These are phyloP conservation scores for Eira barbara DNA, from an alignment of 2,113 vertebrate species.

Conservation along the genomic window DNA sequence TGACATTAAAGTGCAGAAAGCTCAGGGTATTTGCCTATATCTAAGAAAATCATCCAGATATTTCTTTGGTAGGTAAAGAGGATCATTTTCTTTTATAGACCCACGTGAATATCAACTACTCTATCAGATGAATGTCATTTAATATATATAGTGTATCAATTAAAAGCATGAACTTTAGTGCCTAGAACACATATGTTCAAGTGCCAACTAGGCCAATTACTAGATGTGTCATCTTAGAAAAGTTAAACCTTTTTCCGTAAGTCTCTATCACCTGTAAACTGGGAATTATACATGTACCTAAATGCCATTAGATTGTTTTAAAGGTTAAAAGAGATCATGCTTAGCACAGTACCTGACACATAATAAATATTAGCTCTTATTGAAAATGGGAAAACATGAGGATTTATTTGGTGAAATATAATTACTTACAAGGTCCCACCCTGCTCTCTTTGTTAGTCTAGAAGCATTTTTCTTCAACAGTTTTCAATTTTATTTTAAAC, in stretches of 20 bases:
- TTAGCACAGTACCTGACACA: background rate
- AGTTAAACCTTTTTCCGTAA: background rate
- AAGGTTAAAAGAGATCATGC: background rate
- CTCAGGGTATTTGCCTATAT: background rate
- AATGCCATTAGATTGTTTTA: background rate
- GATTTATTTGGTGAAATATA: slow-evolving; percentile 27
- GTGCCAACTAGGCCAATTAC: background rate
- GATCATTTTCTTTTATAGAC: background rate
- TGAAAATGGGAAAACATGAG: background rate
- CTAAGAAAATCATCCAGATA: background rate
- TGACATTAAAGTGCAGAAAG: background rate
- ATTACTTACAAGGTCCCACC: background rate
- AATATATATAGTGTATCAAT: background rate
- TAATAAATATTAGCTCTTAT: background rate
- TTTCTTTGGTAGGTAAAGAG: background rate
- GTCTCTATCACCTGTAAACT: background rate
- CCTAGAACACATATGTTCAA: background rate
- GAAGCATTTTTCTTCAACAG: slow-evolving; percentile 15
- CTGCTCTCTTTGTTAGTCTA: background rate
- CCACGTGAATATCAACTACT: background rate
- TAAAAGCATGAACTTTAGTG: background rate
- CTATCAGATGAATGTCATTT: background rate
- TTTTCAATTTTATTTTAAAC: slow-evolving; percentile 60
- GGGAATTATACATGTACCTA: background rate
- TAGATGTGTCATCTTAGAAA: background rate